A percentile compares a stretch with the other conserved stretches of the same genome.
Evolutionary conservation across 2,113 vertebrate genomes (phyloP).

Genomic region (Erythrolamprus reginae): DNA sequence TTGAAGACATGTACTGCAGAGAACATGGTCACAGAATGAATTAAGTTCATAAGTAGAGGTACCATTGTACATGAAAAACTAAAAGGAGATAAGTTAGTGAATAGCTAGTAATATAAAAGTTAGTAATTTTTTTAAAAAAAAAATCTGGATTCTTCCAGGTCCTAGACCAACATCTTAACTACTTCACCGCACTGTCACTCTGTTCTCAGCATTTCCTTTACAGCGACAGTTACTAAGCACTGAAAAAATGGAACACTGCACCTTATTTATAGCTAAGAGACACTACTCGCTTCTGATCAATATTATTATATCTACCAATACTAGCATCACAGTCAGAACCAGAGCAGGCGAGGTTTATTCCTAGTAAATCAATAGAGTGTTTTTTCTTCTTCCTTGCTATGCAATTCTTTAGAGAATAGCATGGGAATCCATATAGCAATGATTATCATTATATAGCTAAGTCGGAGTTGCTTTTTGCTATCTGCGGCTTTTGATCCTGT

Average conservation of each 20-base stretch:
- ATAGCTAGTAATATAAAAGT: too few species aligned
- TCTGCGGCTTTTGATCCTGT: constrained; percentile 56
- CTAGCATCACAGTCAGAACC: constrained; percentile 47
- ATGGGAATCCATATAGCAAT: constrained; percentile 50
- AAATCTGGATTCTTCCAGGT: too few species aligned
- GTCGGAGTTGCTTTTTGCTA: constrained; percentile 51
- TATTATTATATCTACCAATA: constrained; percentile 53
- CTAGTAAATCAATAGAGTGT: constrained; percentile 58
- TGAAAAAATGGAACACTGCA: constrained; percentile 40
- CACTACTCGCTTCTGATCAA: constrained; percentile 51
- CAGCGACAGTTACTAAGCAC: constrained; percentile 39
- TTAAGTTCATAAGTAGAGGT: too few species aligned
- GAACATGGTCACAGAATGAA: too few species aligned
- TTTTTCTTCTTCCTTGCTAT: constrained; percentile 35
- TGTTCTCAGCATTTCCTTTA: constrained; percentile 14
- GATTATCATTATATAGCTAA: constrained; percentile 60
- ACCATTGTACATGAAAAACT: too few species aligned
- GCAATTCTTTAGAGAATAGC: constrained; percentile 39
- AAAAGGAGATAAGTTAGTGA: too few species aligned
- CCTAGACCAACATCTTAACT: background rate
- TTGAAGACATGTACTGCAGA: too few species aligned
- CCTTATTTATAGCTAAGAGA: constrained; percentile 61
- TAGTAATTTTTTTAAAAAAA: too few species aligned
- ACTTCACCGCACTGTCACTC: background rate
- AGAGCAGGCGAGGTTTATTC: constrained; percentile 53